Percentiles rank a stretch among this genome's conserved stretches.
These are phyloP conservation scores for Eilema griseolum DNA, from an alignment of 2,888 invertebrate genomes.

Conservation along the genomic window DNA sequence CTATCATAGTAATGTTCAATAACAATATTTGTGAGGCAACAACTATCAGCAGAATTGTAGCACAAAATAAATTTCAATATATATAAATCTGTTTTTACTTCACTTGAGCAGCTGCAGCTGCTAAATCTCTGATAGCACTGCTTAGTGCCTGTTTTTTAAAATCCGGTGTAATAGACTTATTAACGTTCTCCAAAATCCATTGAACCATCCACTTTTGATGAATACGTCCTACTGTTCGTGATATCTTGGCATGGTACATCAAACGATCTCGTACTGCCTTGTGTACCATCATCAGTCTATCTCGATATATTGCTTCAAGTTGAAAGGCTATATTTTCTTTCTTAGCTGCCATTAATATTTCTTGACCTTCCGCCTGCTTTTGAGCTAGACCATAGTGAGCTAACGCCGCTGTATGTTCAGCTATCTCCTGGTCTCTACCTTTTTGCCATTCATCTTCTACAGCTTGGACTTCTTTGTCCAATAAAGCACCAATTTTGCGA, in stretches of 20 bases:
- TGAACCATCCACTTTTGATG: constrained; percentile 97
- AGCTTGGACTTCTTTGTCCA: constrained; percentile 91
- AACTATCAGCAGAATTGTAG: background rate
- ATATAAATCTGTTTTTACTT: constrained; percentile 1
- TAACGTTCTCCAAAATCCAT: constrained; percentile 95
- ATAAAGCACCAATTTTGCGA: constrained; percentile 82
- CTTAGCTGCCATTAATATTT: constrained; percentile 92
- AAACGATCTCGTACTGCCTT: constrained; percentile 90
- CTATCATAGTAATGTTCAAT: background rate
- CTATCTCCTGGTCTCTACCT: constrained; percentile 83
- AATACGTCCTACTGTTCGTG: constrained; percentile 91
- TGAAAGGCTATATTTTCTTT: constrained; percentile 97
- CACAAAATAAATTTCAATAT: background rate
- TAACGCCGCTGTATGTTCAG: constrained; percentile 82
- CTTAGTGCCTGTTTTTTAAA: constrained; percentile 95
- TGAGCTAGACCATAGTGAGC: constrained; percentile 89
- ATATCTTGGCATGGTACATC: constrained; percentile 96
- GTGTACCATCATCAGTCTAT: constrained; percentile 85
- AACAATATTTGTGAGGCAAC: background rate
- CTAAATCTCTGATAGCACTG: constrained; percentile 94
- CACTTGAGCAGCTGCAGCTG: constrained; percentile 86
- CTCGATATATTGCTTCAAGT: constrained; percentile 95
- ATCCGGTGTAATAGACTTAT: constrained; percentile 92
- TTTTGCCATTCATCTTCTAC: constrained; percentile 82
- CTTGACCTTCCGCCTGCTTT: constrained; percentile 92